Evolutionary conservation across 1,140 invertebrate species (phyloP), one percentile per base, ranked within the genome.

Genomic region (Neuroterus valhalla): DNA sequence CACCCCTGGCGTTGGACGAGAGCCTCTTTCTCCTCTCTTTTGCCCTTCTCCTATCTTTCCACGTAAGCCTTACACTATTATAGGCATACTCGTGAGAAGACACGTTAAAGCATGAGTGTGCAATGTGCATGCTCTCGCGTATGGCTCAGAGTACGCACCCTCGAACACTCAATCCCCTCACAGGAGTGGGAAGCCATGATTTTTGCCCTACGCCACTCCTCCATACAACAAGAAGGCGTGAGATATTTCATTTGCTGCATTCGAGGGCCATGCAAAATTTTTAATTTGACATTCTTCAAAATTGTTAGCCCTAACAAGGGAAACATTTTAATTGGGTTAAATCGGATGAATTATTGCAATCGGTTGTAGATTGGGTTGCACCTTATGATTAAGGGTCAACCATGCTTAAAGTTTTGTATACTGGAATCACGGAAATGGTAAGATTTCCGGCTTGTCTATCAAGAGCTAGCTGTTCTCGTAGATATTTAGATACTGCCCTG

Each of bases 1-100:
- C 89, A 89, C 88, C 88, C 89, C 85, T 84, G 86, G 87, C 84
- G 87, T 89, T 84, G 86, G 81, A 87, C 83, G 85, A 87, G 88
- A 85, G 87, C 81, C 87, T 89, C 84, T 88, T 88, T 87, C 82
- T 83, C 82, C 82, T 84, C 76, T 79, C 76, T 15, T 70, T 50
- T 17, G 26, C 42, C 23, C 23, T 55, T 55, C 23, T 50, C 48
- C 15, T n/a, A 17, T 50, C 48, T 50, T 2, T 21, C 3, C 15
- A 38, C 26, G 26, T 31, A 62, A 26, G 55, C 23, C 55, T 62
- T 23, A 62, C 23, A 62, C 31, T 38, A 38, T 38, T 8, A 38
- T 38, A 38, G n/a, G 55, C 23, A 62, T 62, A 62, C 55, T 62
- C 31, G 55, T 31, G 1, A 62, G 55, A 62, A 62, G 55, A 62